These are phyloP conservation scores for Poeciliopsis gracilis DNA, from an alignment of 2,797 vertebrate genomes.

Conservation along the genomic window DNA sequence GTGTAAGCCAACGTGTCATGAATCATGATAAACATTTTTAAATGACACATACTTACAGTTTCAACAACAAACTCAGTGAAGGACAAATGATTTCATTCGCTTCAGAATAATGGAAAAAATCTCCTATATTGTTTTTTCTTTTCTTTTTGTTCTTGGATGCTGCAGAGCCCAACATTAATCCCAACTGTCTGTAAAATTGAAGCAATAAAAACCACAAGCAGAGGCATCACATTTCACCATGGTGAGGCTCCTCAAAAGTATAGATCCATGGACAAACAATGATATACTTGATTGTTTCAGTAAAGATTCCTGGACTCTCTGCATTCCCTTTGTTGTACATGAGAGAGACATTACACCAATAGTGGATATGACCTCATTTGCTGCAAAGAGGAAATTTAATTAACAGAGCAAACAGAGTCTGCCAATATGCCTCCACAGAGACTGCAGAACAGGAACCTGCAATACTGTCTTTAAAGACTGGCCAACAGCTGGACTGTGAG, in stretches of 20 bases:
- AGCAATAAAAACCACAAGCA: slow-evolving; percentile 82
- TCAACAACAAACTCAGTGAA: slow-evolving; percentile 74
- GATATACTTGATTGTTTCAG: slow-evolving; percentile 82
- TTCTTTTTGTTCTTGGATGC: slow-evolving; percentile 79
- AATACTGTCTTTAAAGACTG: slow-evolving; percentile 71
- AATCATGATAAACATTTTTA: slow-evolving; percentile 76
- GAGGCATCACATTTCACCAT: slow-evolving; percentile 78
- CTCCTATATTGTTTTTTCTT: slow-evolving; percentile 79
- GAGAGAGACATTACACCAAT: slow-evolving; percentile 85
- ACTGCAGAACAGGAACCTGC: slow-evolving; percentile 75
- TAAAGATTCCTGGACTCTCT: slow-evolving; percentile 78
- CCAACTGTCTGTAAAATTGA: slow-evolving; percentile 86
- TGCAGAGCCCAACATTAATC: slow-evolving; percentile 82
- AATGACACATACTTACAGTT: slow-evolving; percentile 73
- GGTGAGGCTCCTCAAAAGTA: slow-evolving; percentile 76
- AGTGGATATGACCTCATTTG: slow-evolving; percentile 85
- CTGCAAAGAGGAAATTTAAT: slow-evolving; percentile 86
- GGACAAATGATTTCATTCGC: slow-evolving; percentile 78
- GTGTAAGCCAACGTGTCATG: slow-evolving; percentile 74
- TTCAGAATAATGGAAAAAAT: slow-evolving; percentile 74
- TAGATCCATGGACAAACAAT: slow-evolving; percentile 83
- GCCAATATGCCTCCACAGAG: slow-evolving; percentile 82
- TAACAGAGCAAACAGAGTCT: slow-evolving; percentile 86
- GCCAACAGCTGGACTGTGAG: slow-evolving; percentile 64
- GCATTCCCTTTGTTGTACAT: slow-evolving; percentile 83